These are phyloP conservation scores for Ypsolopha sequella DNA, from an alignment of 2,888 invertebrate genomes.

Conservation along the genomic window DNA sequence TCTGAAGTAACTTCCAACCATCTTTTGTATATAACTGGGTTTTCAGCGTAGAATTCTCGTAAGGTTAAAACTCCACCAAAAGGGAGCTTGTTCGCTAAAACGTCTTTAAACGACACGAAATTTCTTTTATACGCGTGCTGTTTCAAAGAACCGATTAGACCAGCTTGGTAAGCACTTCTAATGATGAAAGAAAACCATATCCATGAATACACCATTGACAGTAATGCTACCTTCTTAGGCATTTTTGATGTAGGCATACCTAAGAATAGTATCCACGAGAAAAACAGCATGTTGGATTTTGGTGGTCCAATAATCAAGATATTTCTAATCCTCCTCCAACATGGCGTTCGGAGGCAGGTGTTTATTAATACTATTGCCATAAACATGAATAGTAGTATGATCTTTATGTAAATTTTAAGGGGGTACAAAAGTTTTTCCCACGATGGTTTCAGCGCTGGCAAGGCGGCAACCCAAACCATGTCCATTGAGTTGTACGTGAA, in stretches of 20 bases:
- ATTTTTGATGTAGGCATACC: conserved; percentile 28
- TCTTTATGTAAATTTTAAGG: conserved; percentile 22
- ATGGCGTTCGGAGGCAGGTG: conserved; percentile 18
- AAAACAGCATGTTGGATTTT: conserved; percentile 32
- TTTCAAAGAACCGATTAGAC: conserved; percentile 32
- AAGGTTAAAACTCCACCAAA: conserved; percentile 30
- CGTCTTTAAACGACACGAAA: conserved; percentile 22
- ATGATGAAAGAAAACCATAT: conserved; percentile 37
- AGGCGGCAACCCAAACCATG: conserved; percentile 34
- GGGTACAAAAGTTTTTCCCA: conserved; percentile 41
- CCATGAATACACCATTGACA: conserved; percentile 28
- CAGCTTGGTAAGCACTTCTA: conserved; percentile 36
- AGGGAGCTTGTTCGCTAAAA: conserved; percentile 18
- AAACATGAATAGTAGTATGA: conserved; percentile 26
- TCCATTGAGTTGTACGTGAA: conserved; percentile 35
- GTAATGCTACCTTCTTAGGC: conserved; percentile 22
- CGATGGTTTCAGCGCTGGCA: conserved; percentile 24
- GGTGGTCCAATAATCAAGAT: conserved; percentile 19
- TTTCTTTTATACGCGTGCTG: conserved; percentile 18
- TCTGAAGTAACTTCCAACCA: conserved; percentile 22
- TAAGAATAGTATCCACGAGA: conserved; percentile 35
- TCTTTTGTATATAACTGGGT: conserved; percentile 24
- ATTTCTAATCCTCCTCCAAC: conserved; percentile 19
- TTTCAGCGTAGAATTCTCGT: conserved; percentile 30
- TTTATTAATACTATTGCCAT: conserved; percentile 25